phyloP scores from a whole-genome alignment of 2,113 vertebrate species.

The Antechinus stuartii region DNA sequence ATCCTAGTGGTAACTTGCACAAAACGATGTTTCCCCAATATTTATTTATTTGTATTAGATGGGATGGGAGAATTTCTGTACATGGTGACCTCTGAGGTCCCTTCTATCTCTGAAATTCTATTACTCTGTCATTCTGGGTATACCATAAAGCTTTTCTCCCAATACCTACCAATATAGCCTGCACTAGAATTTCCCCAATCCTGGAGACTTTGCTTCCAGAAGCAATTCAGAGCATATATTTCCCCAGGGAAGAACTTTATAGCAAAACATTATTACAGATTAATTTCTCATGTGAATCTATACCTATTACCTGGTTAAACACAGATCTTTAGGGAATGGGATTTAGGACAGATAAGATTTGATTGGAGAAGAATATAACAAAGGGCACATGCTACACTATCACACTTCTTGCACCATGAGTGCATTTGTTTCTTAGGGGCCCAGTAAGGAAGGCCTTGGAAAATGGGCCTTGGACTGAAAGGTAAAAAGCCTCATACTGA shows the following conservation, averaged over 20 bases:
- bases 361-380: background rate
- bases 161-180: background rate
- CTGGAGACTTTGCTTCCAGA: background rate
- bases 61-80: background rate
- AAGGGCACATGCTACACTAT: slow-evolving; percentile 18
- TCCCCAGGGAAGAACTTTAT: background rate
- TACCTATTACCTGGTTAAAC: background rate
- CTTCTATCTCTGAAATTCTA: background rate
- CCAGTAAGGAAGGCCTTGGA: slow-evolving; percentile 68
- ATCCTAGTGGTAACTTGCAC: background rate
- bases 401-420: slow-evolving; percentile 41
- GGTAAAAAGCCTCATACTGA: slow-evolving; percentile 66
- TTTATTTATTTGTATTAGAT: background rate
- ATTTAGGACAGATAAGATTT: background rate
- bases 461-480: slow-evolving; percentile 63
- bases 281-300: background rate
- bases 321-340: background rate
- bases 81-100: background rate
- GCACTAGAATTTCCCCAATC: background rate
- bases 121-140: background rate
- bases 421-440: slow-evolving; percentile 73
- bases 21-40: background rate
- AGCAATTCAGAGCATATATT: background rate
- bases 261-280: background rate
- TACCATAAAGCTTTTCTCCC: background rate